A percentile compares a stretch with the other conserved stretches of the same genome.
phyloP scores from a whole-genome alignment of 2,888 invertebrate genomes.

The Scrobipalpa atriplicella region DNA sequence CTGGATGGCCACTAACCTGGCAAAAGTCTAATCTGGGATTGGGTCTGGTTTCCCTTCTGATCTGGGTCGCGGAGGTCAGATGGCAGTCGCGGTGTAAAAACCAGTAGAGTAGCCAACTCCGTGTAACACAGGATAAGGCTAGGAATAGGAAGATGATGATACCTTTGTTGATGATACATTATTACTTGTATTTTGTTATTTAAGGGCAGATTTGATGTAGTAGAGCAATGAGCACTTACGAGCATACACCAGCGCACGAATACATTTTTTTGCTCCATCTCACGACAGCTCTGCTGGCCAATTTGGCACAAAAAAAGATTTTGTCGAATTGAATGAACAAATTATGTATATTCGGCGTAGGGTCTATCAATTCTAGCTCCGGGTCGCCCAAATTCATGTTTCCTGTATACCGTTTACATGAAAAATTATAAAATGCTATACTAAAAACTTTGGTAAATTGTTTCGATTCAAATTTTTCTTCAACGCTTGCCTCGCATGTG shows the following conservation, averaged over 20 bases:
- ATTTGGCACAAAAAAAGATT: constrained; percentile 91
- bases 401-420: not conserved
- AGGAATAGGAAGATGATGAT: too few relatives aligned
- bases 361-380: constrained; percentile 94
- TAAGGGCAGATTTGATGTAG: not conserved
- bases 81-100: too few relatives aligned
- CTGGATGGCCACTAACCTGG: too few relatives aligned
- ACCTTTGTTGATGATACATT: too few relatives aligned
- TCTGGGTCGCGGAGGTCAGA: too few relatives aligned
- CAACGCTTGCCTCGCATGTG: not conserved
- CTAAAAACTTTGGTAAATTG: too few relatives aligned
- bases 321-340: constrained; percentile 94
- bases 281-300: constrained; percentile 92
- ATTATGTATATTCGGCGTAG: constrained; percentile 94
- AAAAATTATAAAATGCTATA: not conserved
- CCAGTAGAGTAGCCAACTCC: too few relatives aligned
- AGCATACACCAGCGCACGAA: constrained; percentile 83
- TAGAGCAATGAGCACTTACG: constrained; percentile 59
- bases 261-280: constrained; percentile 98
- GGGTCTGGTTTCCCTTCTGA: too few relatives aligned
- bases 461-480: not conserved
- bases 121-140: too few relatives aligned
- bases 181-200: too few relatives aligned
- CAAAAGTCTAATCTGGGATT: too few relatives aligned
- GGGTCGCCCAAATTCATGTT: constrained; percentile 85